Evolutionary conservation across 2,113 vertebrate species (phyloP).

Genomic region (Callopanchax toddi): DNA sequence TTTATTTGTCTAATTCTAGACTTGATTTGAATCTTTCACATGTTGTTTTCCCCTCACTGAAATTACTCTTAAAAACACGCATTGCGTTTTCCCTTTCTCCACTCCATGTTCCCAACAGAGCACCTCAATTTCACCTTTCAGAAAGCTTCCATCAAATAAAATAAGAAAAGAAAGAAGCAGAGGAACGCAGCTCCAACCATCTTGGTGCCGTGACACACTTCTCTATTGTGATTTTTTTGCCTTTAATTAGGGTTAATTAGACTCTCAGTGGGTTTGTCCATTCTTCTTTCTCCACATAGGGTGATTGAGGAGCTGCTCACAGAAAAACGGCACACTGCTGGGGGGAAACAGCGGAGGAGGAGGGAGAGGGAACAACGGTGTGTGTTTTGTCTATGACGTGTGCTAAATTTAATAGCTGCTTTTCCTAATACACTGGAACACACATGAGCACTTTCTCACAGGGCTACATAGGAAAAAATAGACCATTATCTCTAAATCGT

Average conservation of each 20-base stretch:
- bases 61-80: neutral
- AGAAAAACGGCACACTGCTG: constrained; percentile 40
- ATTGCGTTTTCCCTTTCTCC: neutral
- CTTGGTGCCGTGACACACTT: constrained; percentile 27
- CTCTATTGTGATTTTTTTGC: constrained; percentile 34
- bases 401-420: constrained; percentile 18
- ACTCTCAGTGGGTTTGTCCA: constrained; percentile 49
- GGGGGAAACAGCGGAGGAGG: constrained; percentile 22
- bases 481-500: constrained; percentile 36
- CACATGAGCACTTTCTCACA: neutral
- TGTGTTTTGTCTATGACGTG: constrained; percentile 2
- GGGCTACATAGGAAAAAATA: constrained; percentile 1
- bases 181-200: constrained; percentile 21
- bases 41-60: too few species aligned
- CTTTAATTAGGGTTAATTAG: constrained; percentile 71
- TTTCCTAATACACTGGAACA: neutral
- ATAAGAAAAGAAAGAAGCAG: constrained; percentile 2
- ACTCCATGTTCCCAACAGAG: neutral
- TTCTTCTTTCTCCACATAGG: constrained; percentile 51
- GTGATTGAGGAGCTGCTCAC: constrained; percentile 31
- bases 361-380: neutral
- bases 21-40: too few species aligned
- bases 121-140: neutral
- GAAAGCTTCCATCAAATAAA: neutral
- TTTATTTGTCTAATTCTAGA: too few species aligned